Evolutionary conservation across 2,113 vertebrate genomes (phyloP).

Genomic region (Cephalopholis sonnerati): DNA sequence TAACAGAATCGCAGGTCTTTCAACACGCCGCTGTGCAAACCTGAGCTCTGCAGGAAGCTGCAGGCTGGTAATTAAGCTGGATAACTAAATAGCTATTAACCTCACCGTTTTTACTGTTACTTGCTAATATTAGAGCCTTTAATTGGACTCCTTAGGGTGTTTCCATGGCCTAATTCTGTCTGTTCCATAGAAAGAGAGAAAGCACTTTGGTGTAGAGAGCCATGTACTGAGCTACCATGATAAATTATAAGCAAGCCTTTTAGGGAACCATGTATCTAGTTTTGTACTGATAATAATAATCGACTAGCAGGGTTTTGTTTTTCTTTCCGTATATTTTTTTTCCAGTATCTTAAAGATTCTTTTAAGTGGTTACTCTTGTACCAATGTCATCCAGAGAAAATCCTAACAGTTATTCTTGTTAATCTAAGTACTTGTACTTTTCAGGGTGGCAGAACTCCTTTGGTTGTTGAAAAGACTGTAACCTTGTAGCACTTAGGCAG

Average conservation of each 20-base stretch:
- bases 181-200: constrained; percentile 45
- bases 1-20: constrained; percentile 18
- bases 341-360: background rate
- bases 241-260: constrained; percentile 46
- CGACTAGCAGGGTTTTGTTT: background rate
- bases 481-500: constrained; percentile 43
- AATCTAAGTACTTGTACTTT: constrained; percentile 5
- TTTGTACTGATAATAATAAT: constrained; percentile 11
- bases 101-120: constrained; percentile 68
- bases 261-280: constrained; percentile 12
- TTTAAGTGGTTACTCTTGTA: background rate
- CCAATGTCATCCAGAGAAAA: constrained; percentile 13
- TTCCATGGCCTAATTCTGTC: constrained; percentile 76
- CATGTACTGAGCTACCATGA: constrained; percentile 1
- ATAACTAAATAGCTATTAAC: constrained; percentile 81
- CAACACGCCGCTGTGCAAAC: constrained; percentile 11
- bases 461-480: constrained; percentile 11
- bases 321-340: background rate
- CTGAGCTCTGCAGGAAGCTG: constrained; percentile 54
- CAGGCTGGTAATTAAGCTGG: constrained; percentile 75
- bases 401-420: background rate
- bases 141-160: constrained; percentile 73
- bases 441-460: constrained; percentile 7
- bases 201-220: constrained; percentile 43
- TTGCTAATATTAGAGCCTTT: constrained; percentile 80